These are phyloP conservation scores for Aspidapion aeneum DNA, from an alignment of 2,888 invertebrate genomes.

Conservation along the genomic window DNA sequence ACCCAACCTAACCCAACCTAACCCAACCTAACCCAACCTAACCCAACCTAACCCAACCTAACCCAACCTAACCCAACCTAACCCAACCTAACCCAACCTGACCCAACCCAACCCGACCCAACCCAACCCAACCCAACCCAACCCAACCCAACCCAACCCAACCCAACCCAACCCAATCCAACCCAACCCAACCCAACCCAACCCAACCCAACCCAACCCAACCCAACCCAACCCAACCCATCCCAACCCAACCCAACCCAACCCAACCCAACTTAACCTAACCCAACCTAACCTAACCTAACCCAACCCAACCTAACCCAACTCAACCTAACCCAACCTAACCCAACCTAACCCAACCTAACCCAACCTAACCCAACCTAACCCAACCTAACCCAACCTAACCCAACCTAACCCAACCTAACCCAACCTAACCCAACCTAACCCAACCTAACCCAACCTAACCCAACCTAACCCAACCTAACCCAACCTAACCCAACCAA, in stretches of 20 bases:
- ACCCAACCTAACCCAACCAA: conserved; percentile 7
- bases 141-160: conserved; percentile 19
- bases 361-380: conserved; percentile 13
- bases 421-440: conserved; percentile 6
- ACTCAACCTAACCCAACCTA: conserved; percentile 9
- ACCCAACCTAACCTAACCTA: conserved; percentile 13
- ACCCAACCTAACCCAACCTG: conserved; percentile 21
- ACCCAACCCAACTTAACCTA: conserved; percentile 13
- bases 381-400: conserved; percentile 19
- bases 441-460: conserved; percentile 13
- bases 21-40: conserved; percentile 19
- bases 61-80: conserved; percentile 20
- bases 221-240: conserved; percentile 11
- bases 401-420: conserved; percentile 11
- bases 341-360: conserved; percentile 10
- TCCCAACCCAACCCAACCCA: conserved; percentile 9
- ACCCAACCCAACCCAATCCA: conserved; percentile 13
- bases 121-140: conserved; percentile 20
- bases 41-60: conserved; percentile 19
- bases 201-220: conserved; percentile 8
- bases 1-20: conserved; percentile 19
- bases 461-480: conserved; percentile 15
- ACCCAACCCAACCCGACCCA: conserved; percentile 21
- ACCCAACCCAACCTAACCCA: conserved; percentile 10
- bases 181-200: conserved; percentile 12